These are phyloP conservation scores for Apostichopus leukothele DNA, from an alignment of 53 echinoderm and acorn worm species.

Conservation along the genomic window DNA sequence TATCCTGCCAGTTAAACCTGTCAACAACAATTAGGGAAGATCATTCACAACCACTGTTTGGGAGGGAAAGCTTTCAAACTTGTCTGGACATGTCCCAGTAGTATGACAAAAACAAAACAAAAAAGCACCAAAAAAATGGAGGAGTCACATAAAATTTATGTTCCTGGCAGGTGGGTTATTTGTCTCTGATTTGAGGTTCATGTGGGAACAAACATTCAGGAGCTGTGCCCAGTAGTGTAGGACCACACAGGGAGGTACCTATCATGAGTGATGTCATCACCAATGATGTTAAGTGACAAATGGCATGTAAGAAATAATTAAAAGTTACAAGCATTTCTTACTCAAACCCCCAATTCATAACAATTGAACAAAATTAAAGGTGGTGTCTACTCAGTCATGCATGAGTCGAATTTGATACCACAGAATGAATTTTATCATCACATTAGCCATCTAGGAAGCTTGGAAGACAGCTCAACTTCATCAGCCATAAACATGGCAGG, in stretches of 20 bases:
- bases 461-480: no score
- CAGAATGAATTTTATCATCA: no score
- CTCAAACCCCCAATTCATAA: no score
- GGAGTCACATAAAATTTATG: not conserved
- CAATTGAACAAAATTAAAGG: no score
- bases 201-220: not conserved
- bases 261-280: not conserved
- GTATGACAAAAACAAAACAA: no score
- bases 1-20: not conserved
- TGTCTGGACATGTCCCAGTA: slow-evolving; percentile 11
- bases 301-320: not conserved
- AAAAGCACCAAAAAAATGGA: no score
- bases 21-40: slow-evolving; percentile 4
- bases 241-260: not conserved
- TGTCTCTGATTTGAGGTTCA: not conserved
- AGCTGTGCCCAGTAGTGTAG: not conserved
- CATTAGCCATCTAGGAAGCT: no score
- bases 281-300: not conserved
- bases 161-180: not conserved
- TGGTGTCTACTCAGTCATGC: no score
- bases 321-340: no score
- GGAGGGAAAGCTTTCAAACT: not conserved
- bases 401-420: no score
- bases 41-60: not conserved
- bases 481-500: no score